Evolutionary conservation across 1,140 invertebrate species (phyloP).

Genomic region (Brachionus asplanchnoidis): DNA sequence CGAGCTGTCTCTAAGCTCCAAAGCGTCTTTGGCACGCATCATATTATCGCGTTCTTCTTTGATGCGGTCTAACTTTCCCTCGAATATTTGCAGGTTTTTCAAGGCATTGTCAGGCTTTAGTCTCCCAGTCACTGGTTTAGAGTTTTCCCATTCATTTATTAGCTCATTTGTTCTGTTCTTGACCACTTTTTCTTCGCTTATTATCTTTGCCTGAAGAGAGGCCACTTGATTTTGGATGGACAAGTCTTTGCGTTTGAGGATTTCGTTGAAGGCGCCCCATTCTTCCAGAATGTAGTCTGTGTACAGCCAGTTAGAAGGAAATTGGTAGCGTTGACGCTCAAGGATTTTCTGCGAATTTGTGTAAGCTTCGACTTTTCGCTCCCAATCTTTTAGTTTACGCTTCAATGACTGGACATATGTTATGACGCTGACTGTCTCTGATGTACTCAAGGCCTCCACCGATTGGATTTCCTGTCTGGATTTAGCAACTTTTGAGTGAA

Average conservation of each 20-base stretch:
- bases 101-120: slow-evolving; percentile 89
- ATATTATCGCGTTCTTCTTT: slow-evolving; percentile 98
- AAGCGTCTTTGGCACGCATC: slow-evolving; percentile 91
- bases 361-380: slow-evolving; percentile 66
- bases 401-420: slow-evolving; percentile 97
- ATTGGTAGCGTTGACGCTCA: slow-evolving; percentile 93
- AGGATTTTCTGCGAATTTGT: slow-evolving; percentile 91
- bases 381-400: slow-evolving; percentile 77
- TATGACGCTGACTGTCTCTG: slow-evolving; percentile 94
- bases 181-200: slow-evolving; percentile 96
- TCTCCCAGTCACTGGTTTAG: slow-evolving; percentile 75
- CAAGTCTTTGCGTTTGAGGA: slow-evolving; percentile 92
- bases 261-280: slow-evolving; percentile 98
- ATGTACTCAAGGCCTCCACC: slow-evolving; percentile 93
- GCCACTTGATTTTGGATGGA: slow-evolving; percentile 88
- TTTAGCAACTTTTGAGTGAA: slow-evolving; percentile 87
- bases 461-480: slow-evolving; percentile 89
- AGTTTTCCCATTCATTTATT: slow-evolving; percentile 89
- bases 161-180: slow-evolving; percentile 87
- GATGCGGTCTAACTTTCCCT: slow-evolving; percentile 83
- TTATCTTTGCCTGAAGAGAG: slow-evolving; percentile 89
- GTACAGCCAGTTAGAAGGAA: slow-evolving; percentile 90
- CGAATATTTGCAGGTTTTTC: slow-evolving; percentile 82
- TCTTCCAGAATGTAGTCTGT: slow-evolving; percentile 99
- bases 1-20: slow-evolving; percentile 79